These are phyloP conservation scores for Mus spicilegus DNA, from an alignment of 2,113 vertebrate species.

Conservation along the genomic window DNA sequence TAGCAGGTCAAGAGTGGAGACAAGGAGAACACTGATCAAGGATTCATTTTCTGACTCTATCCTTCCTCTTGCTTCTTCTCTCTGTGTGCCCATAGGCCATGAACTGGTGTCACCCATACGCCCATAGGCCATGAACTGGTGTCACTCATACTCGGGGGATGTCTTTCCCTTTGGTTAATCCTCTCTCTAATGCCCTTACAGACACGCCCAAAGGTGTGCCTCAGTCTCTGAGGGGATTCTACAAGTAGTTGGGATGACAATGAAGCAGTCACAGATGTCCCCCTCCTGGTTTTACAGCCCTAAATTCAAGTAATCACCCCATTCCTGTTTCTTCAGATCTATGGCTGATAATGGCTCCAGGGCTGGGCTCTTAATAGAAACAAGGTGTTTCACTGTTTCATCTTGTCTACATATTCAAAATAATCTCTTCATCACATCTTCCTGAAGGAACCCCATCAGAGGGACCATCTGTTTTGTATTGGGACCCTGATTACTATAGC, in stretches of 20 bases:
- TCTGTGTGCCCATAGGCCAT: background rate
- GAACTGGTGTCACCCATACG: background rate
- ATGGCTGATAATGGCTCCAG: background rate
- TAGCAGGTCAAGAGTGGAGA: background rate
- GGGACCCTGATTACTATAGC: conserved; percentile 24
- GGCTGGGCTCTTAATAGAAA: background rate
- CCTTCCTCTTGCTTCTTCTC: background rate
- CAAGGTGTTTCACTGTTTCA: conserved; percentile 23
- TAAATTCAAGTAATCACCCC: background rate
- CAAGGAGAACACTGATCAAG: background rate
- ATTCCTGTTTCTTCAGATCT: background rate
- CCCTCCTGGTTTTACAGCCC: background rate
- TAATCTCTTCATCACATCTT: conserved; percentile 39
- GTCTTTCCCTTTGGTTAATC: background rate
- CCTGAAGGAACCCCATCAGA: conserved; percentile 34
- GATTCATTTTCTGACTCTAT: background rate
- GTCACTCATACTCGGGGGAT: background rate
- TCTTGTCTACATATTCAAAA: conserved; percentile 15
- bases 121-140: background rate
- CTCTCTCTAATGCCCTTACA: background rate
- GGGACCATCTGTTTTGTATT: conserved; percentile 55
- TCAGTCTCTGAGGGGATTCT: background rate
- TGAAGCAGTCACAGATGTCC: background rate
- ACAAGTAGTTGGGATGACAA: background rate
- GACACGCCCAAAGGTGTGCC: background rate